Conservation (phyloP, 2,797 vertebrate genomes). For the Oreochromis grahami region DNA sequence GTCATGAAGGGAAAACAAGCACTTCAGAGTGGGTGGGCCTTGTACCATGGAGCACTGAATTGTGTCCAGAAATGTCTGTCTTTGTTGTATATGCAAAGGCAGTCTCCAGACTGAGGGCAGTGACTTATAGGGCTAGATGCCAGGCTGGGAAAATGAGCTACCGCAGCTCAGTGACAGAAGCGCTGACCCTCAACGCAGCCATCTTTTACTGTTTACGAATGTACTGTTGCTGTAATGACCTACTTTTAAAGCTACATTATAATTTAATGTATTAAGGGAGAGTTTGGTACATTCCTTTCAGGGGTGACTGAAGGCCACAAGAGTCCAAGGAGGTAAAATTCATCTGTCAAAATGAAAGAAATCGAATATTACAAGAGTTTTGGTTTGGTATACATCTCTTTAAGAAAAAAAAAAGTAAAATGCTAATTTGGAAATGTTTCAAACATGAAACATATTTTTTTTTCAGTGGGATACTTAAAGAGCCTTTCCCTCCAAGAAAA, state of each 20-base stretch:
- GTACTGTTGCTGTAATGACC: conserved; percentile 26
- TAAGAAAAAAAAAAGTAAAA: background rate
- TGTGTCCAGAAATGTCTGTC: conserved; percentile 31
- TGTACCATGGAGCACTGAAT: conserved; percentile 17
- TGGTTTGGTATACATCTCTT: background rate
- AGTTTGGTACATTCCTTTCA: background rate
- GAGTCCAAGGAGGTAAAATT: background rate
- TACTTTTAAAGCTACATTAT: conserved; percentile 32
- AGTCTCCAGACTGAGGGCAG: conserved; percentile 44
- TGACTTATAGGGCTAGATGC: conserved; percentile 46
- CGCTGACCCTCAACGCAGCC: conserved; percentile 56
- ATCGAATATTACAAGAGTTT: background rate
- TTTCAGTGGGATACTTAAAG: background rate
- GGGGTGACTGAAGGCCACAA: background rate
- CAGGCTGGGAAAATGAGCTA: conserved; percentile 54
- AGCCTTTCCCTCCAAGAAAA: background rate
- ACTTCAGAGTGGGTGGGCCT: conserved; percentile 33
- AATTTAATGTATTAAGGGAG: conserved; percentile 18
- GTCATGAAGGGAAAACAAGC: background rate
- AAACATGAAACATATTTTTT: background rate
- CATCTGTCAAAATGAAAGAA: background rate
- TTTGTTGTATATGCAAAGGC: conserved; percentile 37
- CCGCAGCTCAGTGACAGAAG: conserved; percentile 56
- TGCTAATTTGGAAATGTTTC: background rate
- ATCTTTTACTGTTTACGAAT: conserved; percentile 51